A percentile compares a stretch with the other conserved stretches of the same genome.
Conservation (phyloP, 1,140 invertebrate genomes). For the Lamellibrachia luymesi region DNA sequence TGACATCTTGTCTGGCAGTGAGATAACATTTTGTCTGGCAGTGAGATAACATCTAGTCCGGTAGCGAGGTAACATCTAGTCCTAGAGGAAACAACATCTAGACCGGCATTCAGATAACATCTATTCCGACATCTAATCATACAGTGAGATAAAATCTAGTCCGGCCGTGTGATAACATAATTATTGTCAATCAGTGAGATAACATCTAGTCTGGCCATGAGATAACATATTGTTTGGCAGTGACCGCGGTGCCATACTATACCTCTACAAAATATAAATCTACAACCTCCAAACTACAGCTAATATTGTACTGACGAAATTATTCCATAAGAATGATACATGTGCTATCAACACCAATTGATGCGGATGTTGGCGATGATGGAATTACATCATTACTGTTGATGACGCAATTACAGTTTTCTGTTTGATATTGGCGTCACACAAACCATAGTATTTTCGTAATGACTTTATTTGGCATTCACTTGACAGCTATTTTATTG, state of each 20-base stretch:
- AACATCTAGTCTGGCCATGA: not conserved
- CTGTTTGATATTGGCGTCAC: not conserved
- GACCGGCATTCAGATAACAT: not conserved
- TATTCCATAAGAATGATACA: not conserved
- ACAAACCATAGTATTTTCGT: not conserved
- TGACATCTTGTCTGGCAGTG: not conserved
- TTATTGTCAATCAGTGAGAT: too few relatives aligned
- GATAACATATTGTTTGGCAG: not conserved
- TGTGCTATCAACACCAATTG: not conserved
- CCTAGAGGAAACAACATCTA: not conserved
- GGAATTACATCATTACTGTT: not conserved
- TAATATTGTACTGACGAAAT: not conserved
- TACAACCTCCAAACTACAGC: not conserved
- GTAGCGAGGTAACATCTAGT: too few relatives aligned
- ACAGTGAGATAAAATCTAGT: not conserved
- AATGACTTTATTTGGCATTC: not conserved
- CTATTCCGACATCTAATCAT: not conserved
- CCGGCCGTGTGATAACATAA: not conserved
- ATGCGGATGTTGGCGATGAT: not conserved
- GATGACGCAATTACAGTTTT: not conserved
- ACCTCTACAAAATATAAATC: not conserved
- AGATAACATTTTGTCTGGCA: not conserved
- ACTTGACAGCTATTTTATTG: not conserved
- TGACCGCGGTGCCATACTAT: not conserved
- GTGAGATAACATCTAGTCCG: too few relatives aligned